phyloP scores from a whole-genome alignment of 2,888 invertebrate species.

The Leptinotarsa juncta region DNA sequence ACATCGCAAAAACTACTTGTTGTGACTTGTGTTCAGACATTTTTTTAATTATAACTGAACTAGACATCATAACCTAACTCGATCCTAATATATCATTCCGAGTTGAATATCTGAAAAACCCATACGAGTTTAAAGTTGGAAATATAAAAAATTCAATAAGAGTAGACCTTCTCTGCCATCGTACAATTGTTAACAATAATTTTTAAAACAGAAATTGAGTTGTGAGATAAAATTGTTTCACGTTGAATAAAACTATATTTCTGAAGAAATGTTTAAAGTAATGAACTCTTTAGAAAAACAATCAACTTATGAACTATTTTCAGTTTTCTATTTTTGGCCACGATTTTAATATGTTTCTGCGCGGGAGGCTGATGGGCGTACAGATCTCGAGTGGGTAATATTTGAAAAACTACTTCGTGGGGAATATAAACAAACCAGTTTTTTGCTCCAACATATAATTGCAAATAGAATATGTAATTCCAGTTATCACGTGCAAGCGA shows the following conservation, averaged over 20 bases:
- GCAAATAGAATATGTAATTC: constrained; percentile 16
- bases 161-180: too few relatives aligned
- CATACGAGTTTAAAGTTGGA: too few relatives aligned
- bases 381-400: background rate
- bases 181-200: too few relatives aligned
- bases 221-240: too few relatives aligned
- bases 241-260: background rate
- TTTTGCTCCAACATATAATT: constrained; percentile 17
- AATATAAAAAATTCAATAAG: too few relatives aligned
- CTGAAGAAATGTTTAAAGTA: background rate
- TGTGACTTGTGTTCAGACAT: too few relatives aligned
- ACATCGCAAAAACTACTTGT: too few relatives aligned
- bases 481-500: constrained; percentile 1
- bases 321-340: constrained; percentile 36
- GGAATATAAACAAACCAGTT: constrained; percentile 31
- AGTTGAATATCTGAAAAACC: too few relatives aligned
- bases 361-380: constrained; percentile 12
- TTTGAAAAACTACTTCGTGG: constrained; percentile 23
- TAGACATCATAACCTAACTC: too few relatives aligned
- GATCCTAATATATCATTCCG: too few relatives aligned
- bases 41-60: too few relatives aligned
- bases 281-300: background rate
- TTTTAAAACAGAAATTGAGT: too few relatives aligned
- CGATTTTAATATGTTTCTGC: constrained; percentile 35
- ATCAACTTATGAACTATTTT: constrained; percentile 29